These are phyloP conservation scores for Drosophila parvula DNA, from an alignment of 1,140 invertebrate genomes.

Conservation along the genomic window DNA sequence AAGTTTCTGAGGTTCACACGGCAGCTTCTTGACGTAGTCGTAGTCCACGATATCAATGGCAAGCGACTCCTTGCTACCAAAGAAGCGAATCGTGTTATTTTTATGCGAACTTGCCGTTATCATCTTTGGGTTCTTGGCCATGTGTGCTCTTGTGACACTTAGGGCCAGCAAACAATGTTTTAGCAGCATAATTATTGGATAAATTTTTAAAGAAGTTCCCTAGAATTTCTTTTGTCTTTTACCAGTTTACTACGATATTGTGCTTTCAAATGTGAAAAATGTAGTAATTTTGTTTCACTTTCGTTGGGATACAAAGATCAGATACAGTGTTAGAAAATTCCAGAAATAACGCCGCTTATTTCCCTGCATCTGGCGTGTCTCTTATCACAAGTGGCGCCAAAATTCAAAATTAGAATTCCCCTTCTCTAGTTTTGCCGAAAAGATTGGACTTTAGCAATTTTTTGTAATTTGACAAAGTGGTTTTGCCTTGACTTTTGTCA, in stretches of 20 bases:
- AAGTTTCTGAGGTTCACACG: constrained; percentile 82
- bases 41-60: constrained; percentile 83
- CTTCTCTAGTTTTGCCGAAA: no score
- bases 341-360: no score
- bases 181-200: constrained; percentile 27
- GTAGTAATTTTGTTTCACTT: no score
- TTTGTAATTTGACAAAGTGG: no score
- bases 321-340: no score
- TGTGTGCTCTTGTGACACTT: not conserved
- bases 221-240: not conserved
- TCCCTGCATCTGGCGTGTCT: no score
- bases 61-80: constrained; percentile 1
- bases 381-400: no score
- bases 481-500: no score
- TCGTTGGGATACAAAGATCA: no score
- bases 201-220: not conserved
- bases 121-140: not conserved
- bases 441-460: no score
- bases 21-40: constrained; percentile 84
- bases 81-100: not conserved
- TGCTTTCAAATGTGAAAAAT: no score
- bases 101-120: not conserved
- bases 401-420: no score
- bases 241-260: not conserved
- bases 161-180: constrained; percentile 14